Evolutionary conservation across 37 sponge, comb jelly and placozoan genomes (phyloP), one percentile per base, ranked within the genome.

Genomic region (Aplysina aerophoba): DNA sequence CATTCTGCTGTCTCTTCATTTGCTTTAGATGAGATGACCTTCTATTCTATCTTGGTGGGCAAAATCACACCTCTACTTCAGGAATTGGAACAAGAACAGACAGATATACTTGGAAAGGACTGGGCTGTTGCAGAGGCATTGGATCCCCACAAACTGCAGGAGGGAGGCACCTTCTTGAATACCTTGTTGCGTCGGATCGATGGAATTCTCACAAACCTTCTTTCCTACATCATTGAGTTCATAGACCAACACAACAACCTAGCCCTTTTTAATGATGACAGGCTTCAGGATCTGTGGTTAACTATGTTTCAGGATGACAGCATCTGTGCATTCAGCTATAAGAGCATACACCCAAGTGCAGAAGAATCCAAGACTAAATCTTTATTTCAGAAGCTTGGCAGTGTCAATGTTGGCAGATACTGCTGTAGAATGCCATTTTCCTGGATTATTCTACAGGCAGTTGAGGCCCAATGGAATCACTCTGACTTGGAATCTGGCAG

Each of bases 361-460:
- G 60, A 31, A 28, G 73, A 71, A 71, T 35, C 31, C 2, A 33
- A 27, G 21, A 64, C 84, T 15, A 56, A 84, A 50, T 74, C 63
- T 6, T 31, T 77, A 54, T 3, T 73, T 73, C 81, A 15, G 20
- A 60, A 58, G 60, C 35, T 27, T 25, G 61, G 81, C 16, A 81
- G 61, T 81, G 19, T 60, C 20, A 31, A 56, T 16, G 53, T 56
- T 20, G 92, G 85, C 31, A 86, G 80, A 36, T 75, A 75, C 14
- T 40, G 64, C 24, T 95, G 93, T 34, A 74, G 88, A 55, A 64
- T 96, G 33, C 96, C 96, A 16, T 96, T 96, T 81, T 96, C 90
- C 20, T 96, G 96, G 96, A 50, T 93, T 4, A 59, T 96, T 30
- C 89, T 84, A 63, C 83, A 91, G 31, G 53, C 86, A 6, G 58